Conservation (phyloP, 2,797 vertebrate species). For the Aerospiza tachiro region DNA sequence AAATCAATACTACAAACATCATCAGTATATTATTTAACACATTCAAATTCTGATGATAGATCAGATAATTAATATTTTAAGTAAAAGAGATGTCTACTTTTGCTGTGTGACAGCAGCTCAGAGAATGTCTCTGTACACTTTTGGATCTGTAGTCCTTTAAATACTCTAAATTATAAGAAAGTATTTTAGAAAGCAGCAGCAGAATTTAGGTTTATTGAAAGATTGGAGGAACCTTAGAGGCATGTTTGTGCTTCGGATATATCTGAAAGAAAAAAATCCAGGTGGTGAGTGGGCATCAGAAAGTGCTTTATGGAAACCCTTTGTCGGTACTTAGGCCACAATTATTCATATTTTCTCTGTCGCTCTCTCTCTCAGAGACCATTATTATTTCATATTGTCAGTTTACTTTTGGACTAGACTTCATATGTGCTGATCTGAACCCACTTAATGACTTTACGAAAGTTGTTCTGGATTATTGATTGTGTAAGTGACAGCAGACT, state of each 20-base stretch:
- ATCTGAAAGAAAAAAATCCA: not conserved
- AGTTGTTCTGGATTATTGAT: not conserved
- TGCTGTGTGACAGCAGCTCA: not conserved
- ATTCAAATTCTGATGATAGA: not conserved
- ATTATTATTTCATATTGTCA: not conserved
- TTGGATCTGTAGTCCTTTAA: not conserved
- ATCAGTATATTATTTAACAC: not conserved
- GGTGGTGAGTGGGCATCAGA: not conserved
- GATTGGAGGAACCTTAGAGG: not conserved
- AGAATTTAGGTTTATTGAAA: not conserved
- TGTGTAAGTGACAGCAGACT: not conserved
- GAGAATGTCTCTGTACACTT: not conserved
- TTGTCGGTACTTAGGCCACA: not conserved
- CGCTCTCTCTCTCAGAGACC: not conserved
- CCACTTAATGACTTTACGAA: not conserved
- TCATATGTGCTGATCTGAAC: not conserved
- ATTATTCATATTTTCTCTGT: not conserved
- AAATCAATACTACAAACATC: not conserved
- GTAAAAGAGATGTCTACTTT: not conserved
- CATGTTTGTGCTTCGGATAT: not conserved
- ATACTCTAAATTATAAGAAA: not conserved
- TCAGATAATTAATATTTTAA: not conserved
- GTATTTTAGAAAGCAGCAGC: not conserved
- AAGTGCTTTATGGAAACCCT: not conserved
- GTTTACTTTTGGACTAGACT: not conserved